Evolutionary conservation across 1,140 invertebrate genomes (phyloP).

Genomic region (Drosophila obscura): DNA sequence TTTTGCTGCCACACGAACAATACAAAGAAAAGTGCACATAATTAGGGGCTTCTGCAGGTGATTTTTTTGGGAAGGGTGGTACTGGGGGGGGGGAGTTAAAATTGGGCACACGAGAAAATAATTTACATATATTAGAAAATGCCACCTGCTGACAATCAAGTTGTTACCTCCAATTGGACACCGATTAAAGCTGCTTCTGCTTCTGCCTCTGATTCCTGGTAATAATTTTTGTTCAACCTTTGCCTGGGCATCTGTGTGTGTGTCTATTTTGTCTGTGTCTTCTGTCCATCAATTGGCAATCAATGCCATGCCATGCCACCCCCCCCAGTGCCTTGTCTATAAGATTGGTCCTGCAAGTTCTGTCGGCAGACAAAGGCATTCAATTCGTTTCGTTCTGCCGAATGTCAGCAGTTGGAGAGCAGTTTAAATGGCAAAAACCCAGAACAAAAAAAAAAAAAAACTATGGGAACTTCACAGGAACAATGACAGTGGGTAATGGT

Average conservation of each 20-base stretch:
- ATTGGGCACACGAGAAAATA: background rate
- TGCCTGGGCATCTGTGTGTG: no score
- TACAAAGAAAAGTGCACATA: no score
- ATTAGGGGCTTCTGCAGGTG: no score
- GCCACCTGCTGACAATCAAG: slow-evolving; percentile 20
- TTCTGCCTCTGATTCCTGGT: no score
- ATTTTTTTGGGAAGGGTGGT: no score
- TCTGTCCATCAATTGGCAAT: slow-evolving; percentile 58
- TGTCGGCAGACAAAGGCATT: slow-evolving; percentile 39
- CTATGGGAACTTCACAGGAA: slow-evolving; percentile 14
- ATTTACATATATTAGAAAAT: background rate
- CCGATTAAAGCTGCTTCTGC: background rate
- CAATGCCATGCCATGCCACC: slow-evolving; percentile 5
- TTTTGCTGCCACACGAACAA: no score
- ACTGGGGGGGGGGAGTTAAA: background rate
- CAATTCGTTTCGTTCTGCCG: background rate
- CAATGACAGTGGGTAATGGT: slow-evolving; percentile 23
- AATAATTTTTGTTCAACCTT: no score
- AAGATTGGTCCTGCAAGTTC: slow-evolving; percentile 21
- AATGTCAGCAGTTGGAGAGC: slow-evolving; percentile 30
- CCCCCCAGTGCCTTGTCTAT: background rate
- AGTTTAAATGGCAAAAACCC: slow-evolving; percentile 26
- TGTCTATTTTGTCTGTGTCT: background rate
- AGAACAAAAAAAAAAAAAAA: background rate
- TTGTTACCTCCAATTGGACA: background rate